Evolutionary conservation across 2,797 vertebrate species (phyloP), one percentile per base, ranked within the genome.

Genomic region (Xenentodon cancila): DNA sequence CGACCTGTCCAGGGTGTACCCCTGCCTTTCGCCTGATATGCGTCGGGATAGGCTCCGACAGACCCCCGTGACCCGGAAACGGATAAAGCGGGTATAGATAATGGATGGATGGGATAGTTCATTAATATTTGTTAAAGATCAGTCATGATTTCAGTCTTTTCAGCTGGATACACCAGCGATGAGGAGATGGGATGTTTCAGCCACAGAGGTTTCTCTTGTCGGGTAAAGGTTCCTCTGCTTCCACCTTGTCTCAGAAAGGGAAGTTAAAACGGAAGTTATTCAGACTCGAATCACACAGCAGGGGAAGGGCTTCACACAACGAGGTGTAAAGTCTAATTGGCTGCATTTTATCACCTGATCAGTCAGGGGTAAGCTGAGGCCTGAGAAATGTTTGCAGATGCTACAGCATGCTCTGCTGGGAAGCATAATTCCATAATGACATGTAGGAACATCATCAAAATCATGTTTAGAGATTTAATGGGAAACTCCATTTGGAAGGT

Each of bases 321-420:
- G 58, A 61, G 79, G 62, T 80, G 79, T 51, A 51, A 84, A 79
- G 74, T 76, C 78, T 85, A 89, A 88, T 86, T 87, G 80, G 71
- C 73, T 71, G 30, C 79, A 71, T 85, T 86, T 89, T 88, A 86
- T 82, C 87, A 77, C 48, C 76, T 19, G 49, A 77, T 69, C 67
- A 67, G 76, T 54, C 79, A 63, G 79, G 77, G 84, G 70, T 74
- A 85, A 85, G 79, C 71, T 68, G 55, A 82, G 63, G 79, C 66
- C 80, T 83, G 71, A 80, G 73, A 74, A 81, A 82, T 77, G 83
- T 87, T 88, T 86, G 73, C 73, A 73, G 82, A 83, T 77, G 78
- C 80, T 79, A 64, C 75, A 54, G 81, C 63, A 60, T 15, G 71
- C 76, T 75, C 81, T 50, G 69, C 67, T 4, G 82, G 81, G 72